Evolutionary conservation across 2,113 vertebrate genomes (phyloP).

Genomic region (Semicossyphus pulcher): DNA sequence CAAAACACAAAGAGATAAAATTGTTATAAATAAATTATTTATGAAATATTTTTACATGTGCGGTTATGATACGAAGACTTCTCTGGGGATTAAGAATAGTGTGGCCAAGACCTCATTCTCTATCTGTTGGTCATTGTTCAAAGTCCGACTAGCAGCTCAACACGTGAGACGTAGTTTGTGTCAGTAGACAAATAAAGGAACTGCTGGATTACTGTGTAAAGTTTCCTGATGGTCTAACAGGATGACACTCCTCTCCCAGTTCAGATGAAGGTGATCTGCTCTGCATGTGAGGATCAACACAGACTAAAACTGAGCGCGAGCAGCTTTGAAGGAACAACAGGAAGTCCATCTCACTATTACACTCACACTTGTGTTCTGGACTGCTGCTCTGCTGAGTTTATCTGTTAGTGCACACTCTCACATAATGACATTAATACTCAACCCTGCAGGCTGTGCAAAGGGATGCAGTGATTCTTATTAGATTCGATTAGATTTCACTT

Average conservation of each 20-base stretch:
- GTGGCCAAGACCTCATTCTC: too few relatives aligned
- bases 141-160: too few relatives aligned
- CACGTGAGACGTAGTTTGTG: too few relatives aligned
- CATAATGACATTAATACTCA: too few relatives aligned
- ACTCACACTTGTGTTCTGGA: not conserved
- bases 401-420: too few relatives aligned
- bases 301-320: not conserved
- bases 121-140: too few relatives aligned
- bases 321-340: constrained; percentile 22
- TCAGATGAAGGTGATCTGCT: constrained; percentile 15
- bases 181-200: not conserved
- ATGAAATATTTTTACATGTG: too few relatives aligned
- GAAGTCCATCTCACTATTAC: not conserved
- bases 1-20: constrained; percentile 50
- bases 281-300: not conserved
- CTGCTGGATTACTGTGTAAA: not conserved
- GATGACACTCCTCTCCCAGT: not conserved
- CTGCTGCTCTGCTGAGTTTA: not conserved
- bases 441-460: too few relatives aligned
- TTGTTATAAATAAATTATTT: not conserved
- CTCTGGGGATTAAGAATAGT: too few relatives aligned
- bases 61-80: too few relatives aligned
- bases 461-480: too few relatives aligned
- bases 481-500: too few relatives aligned
- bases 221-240: not conserved